phyloP scores from a whole-genome alignment of 2,113 vertebrate genomes.

The Agapornis roseicollis region DNA sequence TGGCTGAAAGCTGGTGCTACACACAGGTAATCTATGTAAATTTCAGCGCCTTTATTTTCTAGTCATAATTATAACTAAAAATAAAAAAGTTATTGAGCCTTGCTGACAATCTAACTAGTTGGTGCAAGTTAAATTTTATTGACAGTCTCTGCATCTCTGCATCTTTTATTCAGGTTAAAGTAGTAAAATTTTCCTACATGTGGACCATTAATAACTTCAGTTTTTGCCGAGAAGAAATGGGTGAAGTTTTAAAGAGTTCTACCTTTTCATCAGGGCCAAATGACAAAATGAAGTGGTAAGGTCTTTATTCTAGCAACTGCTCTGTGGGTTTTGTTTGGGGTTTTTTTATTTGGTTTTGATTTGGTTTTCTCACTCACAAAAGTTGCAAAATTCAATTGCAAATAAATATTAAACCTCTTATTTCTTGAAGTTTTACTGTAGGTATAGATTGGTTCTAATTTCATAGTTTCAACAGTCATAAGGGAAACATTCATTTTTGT shows the following conservation, averaged over 20 bases:
- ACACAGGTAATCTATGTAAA: constrained; percentile 85
- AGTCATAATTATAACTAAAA: background rate
- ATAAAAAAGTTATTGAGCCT: background rate
- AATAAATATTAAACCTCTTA: background rate
- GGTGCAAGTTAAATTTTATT: background rate
- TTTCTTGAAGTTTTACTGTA: background rate
- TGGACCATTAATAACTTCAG: constrained; percentile 91
- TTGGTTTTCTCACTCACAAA: background rate
- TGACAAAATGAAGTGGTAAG: constrained; percentile 90
- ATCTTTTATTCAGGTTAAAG: constrained; percentile 81
- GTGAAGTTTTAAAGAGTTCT: constrained; percentile 88
- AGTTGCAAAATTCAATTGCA: background rate
- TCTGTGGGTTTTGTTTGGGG: background rate
- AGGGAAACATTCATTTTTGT: background rate
- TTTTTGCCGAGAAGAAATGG: constrained; percentile 88
- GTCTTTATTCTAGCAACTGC: background rate
- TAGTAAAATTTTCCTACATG: constrained; percentile 89
- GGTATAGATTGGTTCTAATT: background rate
- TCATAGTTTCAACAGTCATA: background rate
- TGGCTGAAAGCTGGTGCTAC: constrained; percentile 99
- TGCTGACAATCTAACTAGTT: background rate
- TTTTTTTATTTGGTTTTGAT: background rate
- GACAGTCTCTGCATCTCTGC: constrained; percentile 56
- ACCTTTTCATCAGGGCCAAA: constrained; percentile 86
- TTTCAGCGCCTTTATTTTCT: background rate